These are phyloP conservation scores for Uria lomvia DNA, from an alignment of 2,113 vertebrate genomes.

Conservation along the genomic window DNA sequence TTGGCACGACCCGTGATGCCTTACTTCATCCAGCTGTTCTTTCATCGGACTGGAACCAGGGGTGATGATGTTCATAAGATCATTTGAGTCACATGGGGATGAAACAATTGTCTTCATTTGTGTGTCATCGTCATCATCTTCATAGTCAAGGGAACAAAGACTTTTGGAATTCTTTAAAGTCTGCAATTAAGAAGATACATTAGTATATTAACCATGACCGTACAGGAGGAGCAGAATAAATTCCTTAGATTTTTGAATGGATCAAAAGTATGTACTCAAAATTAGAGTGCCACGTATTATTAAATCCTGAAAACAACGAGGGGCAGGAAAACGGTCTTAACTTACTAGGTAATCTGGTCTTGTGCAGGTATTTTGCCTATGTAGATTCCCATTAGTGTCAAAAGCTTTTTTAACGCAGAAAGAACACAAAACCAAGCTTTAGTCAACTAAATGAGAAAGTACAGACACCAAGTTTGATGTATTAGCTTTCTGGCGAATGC, in stretches of 20 bases:
- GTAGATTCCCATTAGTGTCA: background rate
- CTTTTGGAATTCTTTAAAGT: conserved; percentile 80
- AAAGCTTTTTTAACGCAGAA: background rate
- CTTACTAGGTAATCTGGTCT: background rate
- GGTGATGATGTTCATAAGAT: conserved; percentile 62
- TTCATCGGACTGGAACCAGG: conserved; percentile 66
- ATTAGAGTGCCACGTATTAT: background rate
- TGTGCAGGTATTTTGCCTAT: background rate
- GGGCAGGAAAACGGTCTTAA: background rate
- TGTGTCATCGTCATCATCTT: conserved; percentile 71
- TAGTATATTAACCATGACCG: background rate
- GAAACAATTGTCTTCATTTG: conserved; percentile 74
- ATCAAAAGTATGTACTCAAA: background rate
- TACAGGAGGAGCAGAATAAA: background rate
- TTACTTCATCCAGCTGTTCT: conserved; percentile 50
- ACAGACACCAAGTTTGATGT: background rate
- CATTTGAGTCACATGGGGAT: conserved; percentile 72
- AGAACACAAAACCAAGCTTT: background rate
- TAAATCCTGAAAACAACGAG: background rate
- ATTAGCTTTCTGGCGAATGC: background rate
- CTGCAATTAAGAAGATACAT: conserved; percentile 58
- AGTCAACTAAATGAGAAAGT: background rate
- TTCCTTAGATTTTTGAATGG: background rate
- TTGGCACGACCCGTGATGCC: conserved; percentile 7
- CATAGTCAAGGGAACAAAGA: conserved; percentile 78